phyloP scores from a whole-genome alignment of 1,140 invertebrate species.

The Drosophila bocki region DNA sequence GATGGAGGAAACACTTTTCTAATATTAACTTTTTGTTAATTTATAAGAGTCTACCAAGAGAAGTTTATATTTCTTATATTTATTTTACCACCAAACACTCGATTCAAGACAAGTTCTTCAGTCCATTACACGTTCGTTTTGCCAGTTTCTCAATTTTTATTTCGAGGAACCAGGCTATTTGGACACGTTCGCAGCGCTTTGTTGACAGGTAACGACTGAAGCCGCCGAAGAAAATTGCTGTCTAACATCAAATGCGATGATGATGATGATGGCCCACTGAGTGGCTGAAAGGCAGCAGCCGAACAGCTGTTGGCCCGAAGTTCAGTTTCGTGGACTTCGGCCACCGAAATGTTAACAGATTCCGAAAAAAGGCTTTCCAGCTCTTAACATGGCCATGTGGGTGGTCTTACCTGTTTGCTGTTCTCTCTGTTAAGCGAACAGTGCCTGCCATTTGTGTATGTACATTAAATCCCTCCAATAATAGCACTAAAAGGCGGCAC shows the following conservation, averaged over 20 bases:
- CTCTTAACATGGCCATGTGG: conserved; percentile 45
- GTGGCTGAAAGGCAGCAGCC: conserved; percentile 43
- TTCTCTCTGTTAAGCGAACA: conserved; percentile 46
- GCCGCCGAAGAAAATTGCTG: conserved; percentile 70
- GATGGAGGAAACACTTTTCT: background rate
- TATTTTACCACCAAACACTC: conserved; percentile 12
- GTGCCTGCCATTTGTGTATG: conserved; percentile 8
- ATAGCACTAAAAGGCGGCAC: conserved; percentile 10
- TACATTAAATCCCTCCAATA: background rate
- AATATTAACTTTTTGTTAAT: background rate
- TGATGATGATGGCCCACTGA: conserved; percentile 55
- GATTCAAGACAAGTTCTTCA: conserved; percentile 1
- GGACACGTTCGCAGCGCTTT: conserved; percentile 68
- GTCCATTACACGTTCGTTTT: conserved; percentile 22
- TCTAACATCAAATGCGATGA: conserved; percentile 67
- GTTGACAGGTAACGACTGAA: conserved; percentile 80
- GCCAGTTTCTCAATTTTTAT: conserved; percentile 1
- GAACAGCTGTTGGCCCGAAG: conserved; percentile 40
- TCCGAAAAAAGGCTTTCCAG: conserved; percentile 61
- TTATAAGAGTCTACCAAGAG: background rate
- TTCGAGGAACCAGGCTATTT: conserved; percentile 23
- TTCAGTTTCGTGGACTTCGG: conserved; percentile 10
- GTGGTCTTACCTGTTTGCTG: conserved; percentile 45
- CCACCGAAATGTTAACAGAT: conserved; percentile 13
- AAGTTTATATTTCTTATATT: background rate